Percentiles rank a stretch among this genome's conserved stretches.
phyloP scores from a whole-genome alignment of 2,888 invertebrate species.

The Leucania comma region DNA sequence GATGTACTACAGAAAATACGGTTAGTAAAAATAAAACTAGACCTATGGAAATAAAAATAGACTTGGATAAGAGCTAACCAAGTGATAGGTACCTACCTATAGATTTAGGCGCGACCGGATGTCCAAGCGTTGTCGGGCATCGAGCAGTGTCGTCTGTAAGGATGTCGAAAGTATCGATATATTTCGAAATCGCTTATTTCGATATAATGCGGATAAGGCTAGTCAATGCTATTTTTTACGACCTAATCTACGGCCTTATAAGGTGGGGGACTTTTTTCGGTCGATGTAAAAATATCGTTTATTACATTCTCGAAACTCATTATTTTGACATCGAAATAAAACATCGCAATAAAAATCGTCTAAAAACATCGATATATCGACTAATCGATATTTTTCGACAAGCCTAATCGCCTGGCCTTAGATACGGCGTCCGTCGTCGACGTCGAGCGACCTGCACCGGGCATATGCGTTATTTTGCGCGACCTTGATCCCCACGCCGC shows the following conservation, averaged over 20 bases:
- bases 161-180: neutral
- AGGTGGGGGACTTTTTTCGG: too few relatives aligned
- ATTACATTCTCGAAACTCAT: too few relatives aligned
- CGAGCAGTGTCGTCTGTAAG: conserved; percentile 14
- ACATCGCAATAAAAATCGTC: too few relatives aligned
- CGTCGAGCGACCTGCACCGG: conserved; percentile 63
- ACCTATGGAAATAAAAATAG: neutral
- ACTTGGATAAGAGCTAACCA: conserved; percentile 28
- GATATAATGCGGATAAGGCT: too few relatives aligned
- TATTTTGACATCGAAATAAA: too few relatives aligned
- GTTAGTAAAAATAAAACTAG: neutral
- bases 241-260: too few relatives aligned
- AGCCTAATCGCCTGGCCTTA: conserved; percentile 27
- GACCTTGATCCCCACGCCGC: conserved; percentile 89
- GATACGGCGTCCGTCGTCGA: conserved; percentile 38
- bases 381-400: conserved; percentile 1
- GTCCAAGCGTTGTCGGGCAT: conserved; percentile 63
- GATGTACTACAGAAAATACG: neutral
- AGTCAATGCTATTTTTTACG: too few relatives aligned
- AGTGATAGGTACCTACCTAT: conserved; percentile 44
- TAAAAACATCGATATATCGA: neutral
- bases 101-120: conserved; percentile 81
- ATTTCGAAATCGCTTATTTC: neutral
- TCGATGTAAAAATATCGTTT: too few relatives aligned
- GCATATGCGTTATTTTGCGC: conserved; percentile 80